Conservation (phyloP, 1,140 invertebrate species). For the Diorhabda carinulata region DNA sequence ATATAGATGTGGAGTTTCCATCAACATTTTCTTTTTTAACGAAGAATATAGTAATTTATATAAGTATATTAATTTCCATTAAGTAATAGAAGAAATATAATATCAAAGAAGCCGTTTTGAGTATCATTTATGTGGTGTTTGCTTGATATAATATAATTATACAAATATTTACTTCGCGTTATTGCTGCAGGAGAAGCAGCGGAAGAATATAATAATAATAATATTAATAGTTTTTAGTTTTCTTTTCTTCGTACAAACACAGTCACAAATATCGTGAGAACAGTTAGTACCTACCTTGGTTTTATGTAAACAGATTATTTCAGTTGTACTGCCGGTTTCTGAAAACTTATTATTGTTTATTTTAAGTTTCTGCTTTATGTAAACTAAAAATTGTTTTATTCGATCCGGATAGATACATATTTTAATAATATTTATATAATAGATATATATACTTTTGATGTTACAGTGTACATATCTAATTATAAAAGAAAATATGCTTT, state of each 20-base stretch:
- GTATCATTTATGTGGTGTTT: not conserved
- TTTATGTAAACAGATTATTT: not conserved
- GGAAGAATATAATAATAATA: constrained; percentile 1
- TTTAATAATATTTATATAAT: not conserved
- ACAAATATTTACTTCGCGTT: not conserved
- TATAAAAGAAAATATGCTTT: no score
- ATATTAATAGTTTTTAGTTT: not conserved
- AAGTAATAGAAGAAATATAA: not conserved
- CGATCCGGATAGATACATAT: not conserved
- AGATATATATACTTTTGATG: no score
- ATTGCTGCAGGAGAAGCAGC: not conserved
- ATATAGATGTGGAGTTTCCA: no score
- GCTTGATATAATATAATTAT: not conserved
- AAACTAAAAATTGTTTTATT: constrained; percentile 1
- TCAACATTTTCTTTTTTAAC: no score
- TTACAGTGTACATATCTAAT: no score
- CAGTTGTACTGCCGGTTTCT: not conserved
- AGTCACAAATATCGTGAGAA: not conserved
- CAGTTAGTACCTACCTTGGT: not conserved
- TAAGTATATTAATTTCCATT: no score
- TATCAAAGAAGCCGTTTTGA: not conserved
- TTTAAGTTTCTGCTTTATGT: not conserved
- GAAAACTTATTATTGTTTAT: not conserved
- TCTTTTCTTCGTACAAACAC: not conserved
- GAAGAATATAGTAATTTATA: no score